phyloP scores from a whole-genome alignment of 2,113 vertebrate genomes.

The Scolopax mira region DNA sequence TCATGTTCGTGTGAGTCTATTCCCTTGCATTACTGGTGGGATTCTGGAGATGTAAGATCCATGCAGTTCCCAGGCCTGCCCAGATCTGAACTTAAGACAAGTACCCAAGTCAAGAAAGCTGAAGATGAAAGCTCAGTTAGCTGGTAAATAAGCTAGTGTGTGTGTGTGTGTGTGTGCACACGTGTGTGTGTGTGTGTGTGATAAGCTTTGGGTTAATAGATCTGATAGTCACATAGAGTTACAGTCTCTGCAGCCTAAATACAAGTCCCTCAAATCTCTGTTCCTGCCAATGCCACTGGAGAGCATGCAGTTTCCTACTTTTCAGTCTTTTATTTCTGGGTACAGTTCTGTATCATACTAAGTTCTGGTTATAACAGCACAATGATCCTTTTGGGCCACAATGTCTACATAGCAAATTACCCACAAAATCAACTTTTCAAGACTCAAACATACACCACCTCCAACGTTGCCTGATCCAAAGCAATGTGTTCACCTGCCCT shows the following conservation, averaged over 20 bases:
- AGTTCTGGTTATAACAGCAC: background rate
- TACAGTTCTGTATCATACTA: background rate
- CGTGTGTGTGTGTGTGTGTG: background rate
- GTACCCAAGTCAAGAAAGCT: background rate
- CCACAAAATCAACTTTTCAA: background rate
- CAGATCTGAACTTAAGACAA: background rate
- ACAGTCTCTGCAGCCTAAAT: background rate
- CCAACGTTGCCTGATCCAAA: background rate
- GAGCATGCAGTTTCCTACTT: background rate
- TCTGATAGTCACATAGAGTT: background rate
- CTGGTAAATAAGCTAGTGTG: background rate
- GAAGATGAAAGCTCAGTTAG: background rate
- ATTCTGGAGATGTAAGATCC: background rate
- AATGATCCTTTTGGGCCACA: background rate
- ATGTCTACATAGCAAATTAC: background rate
- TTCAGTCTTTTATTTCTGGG: background rate
- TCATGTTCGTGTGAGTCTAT: background rate
- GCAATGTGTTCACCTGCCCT: background rate
- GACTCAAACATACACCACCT: background rate
- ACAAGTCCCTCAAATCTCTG: background rate
- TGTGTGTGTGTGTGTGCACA: background rate
- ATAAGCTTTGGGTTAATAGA: background rate
- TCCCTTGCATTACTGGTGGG: background rate
- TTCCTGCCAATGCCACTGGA: background rate
- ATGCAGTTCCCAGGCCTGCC: background rate